These are phyloP conservation scores for Oreonectes daqikongensis DNA, from an alignment of 2,797 vertebrate genomes.

Conservation along the genomic window DNA sequence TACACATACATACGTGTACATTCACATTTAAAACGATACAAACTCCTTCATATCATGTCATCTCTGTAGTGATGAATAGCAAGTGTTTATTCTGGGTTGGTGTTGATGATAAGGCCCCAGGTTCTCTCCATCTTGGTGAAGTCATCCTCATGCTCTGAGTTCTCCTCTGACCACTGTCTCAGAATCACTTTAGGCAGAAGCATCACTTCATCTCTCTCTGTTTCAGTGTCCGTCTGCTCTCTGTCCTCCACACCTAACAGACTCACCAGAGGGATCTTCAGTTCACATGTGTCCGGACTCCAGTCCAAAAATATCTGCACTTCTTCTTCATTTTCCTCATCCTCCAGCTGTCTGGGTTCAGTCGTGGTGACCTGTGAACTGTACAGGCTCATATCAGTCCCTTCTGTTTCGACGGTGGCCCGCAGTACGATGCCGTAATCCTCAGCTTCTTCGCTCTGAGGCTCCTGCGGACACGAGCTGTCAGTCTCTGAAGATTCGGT, in stretches of 20 bases:
- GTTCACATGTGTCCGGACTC: slow-evolving; percentile 33
- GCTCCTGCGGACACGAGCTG: not conserved
- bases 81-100: not conserved
- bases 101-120: slow-evolving; percentile 58
- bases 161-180: slow-evolving; percentile 50
- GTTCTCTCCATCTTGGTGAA: slow-evolving; percentile 54
- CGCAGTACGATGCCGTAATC: not conserved
- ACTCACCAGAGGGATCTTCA: slow-evolving; percentile 56
- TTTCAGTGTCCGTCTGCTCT: not conserved
- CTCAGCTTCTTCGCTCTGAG: not conserved
- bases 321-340: slow-evolving; percentile 26
- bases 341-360: not conserved
- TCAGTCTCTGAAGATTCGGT: not conserved
- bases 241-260: not conserved
- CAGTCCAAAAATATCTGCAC: slow-evolving; percentile 54
- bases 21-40: too few relatives aligned
- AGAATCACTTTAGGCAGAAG: slow-evolving; percentile 48
- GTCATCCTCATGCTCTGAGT: slow-evolving; percentile 40
- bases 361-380: not conserved
- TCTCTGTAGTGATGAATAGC: too few relatives aligned
- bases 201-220: not conserved
- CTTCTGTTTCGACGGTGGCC: rapidly evolving
- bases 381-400: not conserved
- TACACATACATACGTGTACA: too few relatives aligned
- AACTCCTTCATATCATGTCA: too few relatives aligned